Base-by-base conservation (phyloP, 2,888 invertebrate genomes). In the Anthoptus insignis region DNA sequence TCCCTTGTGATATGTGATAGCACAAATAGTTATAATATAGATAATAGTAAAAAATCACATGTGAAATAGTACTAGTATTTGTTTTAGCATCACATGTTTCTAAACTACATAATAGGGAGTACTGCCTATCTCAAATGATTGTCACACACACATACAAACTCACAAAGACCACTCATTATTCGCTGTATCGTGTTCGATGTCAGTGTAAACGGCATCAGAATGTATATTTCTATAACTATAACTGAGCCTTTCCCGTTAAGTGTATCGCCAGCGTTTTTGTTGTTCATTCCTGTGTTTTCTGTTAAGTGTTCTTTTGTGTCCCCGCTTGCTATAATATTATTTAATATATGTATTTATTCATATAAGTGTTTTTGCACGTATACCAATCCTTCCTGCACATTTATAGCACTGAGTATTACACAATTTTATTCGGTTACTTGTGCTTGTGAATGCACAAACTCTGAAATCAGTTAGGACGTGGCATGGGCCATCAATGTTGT, bases 401-500 rank as follows among this genome's bases (percentile, higher is more conserved):
- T 82, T 84, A 82, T 81, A 82, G 89, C 91, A 91, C 89, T 86
- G 81, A 73, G 83, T 81, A 86, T 87, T 86, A 85, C 79, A 86
- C 84, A 79, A 81, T 86, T 86, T 81, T 83, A 83, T 83, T 84
- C 84, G 82, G 84, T 80, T 82, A 83, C 86, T 85, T 82, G 92
- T 91, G 91, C 91, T 89, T 91, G 89, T 86, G 85, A 85, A 88
- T 88, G 90, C 91, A 91, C 90, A 88, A 80, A 87, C 82, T 90
- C 87, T 82, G 81, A 81, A 80, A 81, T 81, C 79, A 71, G 82
- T 79, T 80, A 86, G 84, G 84, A 84, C 81, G 84, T 88, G 91
- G 89, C 88, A 90, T 91, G 90, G 82, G 91, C 91, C 91, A 87
- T 91, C 79, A 78, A 80, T 92, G 92, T 93, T 90, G 91, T 93